Percentiles rank a stretch among this genome's conserved stretches.
These are phyloP conservation scores for Epinephelus lanceolatus DNA, from an alignment of 2,113 vertebrate genomes.

Conservation along the genomic window DNA sequence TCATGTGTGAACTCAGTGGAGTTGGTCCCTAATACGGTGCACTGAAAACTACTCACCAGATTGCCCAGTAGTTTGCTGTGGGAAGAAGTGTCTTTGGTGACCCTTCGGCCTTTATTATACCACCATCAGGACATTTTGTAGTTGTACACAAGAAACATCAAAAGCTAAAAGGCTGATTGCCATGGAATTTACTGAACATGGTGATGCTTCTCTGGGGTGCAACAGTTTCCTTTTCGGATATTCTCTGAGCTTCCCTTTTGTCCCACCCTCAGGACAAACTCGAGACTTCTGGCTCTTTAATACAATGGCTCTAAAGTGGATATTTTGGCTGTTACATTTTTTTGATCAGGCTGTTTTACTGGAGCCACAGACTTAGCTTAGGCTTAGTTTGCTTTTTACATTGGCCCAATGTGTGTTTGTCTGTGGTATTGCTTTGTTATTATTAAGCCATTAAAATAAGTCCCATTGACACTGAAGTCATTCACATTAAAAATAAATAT, in stretches of 20 bases:
- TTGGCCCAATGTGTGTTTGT: background rate
- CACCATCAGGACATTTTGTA: background rate
- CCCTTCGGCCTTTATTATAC: background rate
- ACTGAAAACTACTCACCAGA: background rate
- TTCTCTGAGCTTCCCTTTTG: background rate
- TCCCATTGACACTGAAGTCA: conserved; percentile 7
- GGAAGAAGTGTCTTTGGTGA: background rate
- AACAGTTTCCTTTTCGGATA: background rate
- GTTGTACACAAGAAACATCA: background rate
- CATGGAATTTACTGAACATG: background rate
- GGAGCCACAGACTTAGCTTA: background rate
- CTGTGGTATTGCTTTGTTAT: conserved; percentile 21
- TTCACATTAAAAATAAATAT: conserved; percentile 17
- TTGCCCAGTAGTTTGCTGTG: background rate
- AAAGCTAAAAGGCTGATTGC: background rate
- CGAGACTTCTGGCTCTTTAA: background rate
- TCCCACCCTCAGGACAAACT: background rate
- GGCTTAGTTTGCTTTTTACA: background rate
- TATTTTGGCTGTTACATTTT: background rate
- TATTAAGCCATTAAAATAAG: background rate
- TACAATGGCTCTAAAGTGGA: background rate
- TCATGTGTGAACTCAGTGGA: background rate
- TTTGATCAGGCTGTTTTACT: background rate
- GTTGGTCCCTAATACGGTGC: background rate
- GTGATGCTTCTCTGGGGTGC: background rate